Evolutionary conservation across 2,888 invertebrate genomes (phyloP).

Genomic region (Hyposoter dolosus): DNA sequence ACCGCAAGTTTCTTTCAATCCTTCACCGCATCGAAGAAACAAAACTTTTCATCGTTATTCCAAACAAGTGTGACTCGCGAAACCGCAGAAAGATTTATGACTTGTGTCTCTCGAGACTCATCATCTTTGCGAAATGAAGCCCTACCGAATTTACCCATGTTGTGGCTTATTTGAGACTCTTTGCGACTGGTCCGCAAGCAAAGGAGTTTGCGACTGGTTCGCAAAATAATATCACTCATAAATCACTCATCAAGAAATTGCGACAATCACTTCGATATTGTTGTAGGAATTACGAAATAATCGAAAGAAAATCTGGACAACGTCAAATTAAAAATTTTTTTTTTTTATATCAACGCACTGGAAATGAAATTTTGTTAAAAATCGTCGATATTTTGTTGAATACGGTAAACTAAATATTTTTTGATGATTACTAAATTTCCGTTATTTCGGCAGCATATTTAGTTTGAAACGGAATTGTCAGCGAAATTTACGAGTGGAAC

Average conservation of each 20-base stretch:
- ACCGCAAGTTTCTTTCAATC: conserved; percentile 14
- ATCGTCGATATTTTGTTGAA: too few relatives aligned
- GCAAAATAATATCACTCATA: background rate
- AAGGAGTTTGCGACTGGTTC: too few relatives aligned
- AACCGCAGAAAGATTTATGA: conserved; percentile 79
- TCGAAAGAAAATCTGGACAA: background rate
- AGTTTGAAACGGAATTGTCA: too few relatives aligned
- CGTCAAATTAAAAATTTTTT: too few relatives aligned
- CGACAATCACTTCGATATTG: background rate
- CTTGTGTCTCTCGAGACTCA: conserved; percentile 31
- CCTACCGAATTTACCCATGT: background rate
- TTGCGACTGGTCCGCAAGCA: background rate
- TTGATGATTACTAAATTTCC: too few relatives aligned
- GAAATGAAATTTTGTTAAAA: too few relatives aligned
- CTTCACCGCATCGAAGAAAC: conserved; percentile 34
- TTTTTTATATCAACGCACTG: too few relatives aligned
- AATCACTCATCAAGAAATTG: background rate
- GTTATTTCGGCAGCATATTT: too few relatives aligned
- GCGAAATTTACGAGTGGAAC: too few relatives aligned
- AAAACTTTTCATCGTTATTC: conserved; percentile 73
- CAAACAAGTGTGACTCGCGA: conserved; percentile 78
- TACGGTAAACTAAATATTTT: too few relatives aligned
- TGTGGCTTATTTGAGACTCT: background rate
- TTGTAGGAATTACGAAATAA: background rate
- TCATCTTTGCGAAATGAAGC: background rate